Base-by-base conservation (phyloP, 1,140 invertebrate genomes). In the Saxidomus purpurata region DNA sequence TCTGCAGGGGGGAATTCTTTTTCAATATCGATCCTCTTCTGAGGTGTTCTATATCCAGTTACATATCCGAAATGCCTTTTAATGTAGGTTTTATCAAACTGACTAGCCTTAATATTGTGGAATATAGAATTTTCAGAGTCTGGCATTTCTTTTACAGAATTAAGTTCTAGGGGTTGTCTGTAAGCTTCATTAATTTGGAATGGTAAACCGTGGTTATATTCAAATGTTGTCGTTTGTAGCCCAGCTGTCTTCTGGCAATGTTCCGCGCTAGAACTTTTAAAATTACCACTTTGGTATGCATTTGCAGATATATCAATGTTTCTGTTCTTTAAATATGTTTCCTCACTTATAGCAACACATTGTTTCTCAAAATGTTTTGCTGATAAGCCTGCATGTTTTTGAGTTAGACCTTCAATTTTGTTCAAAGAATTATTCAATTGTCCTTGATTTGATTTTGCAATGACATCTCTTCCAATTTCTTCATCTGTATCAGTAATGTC, bases 171-270 rank as follows among this genome's bases (percentile, higher is more conserved):
- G n/a, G n/a, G n/a, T n/a, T n/a, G n/a, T n/a, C n/a, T n/a, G n/a
- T n/a, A n/a, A n/a, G n/a, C n/a, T n/a, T n/a, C n/a, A n/a, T n/a
- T n/a, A n/a, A n/a, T n/a, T n/a, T n/a, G 13, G 13, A 52, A 79
- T 80, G 85, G 74, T 63, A 74, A 49, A 25, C 81, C 81, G 69
- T 84, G 82, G 71, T 87, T 79, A 34, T 87, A 79, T n/a, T 87
- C 85, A 80, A 74, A 74, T 31, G 83, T 86, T 3, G 22, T 55
- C 6, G 15, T 22, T 55, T 6, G 19, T 19, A 22, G n/a, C 4
- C 4, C 3, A 22, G 52, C 52, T 3, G 15, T 6, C 6, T 22
- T 19, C 2, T 11, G 9, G 9, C 22, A 22, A 4, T 22, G 15
- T 55, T 22, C 52, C 4, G 4, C 3, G 3, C 4, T 22, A 55